These are phyloP conservation scores for Reticulitermes lucifugus DNA, from an alignment of 2,888 invertebrate species.

Conservation along the genomic window DNA sequence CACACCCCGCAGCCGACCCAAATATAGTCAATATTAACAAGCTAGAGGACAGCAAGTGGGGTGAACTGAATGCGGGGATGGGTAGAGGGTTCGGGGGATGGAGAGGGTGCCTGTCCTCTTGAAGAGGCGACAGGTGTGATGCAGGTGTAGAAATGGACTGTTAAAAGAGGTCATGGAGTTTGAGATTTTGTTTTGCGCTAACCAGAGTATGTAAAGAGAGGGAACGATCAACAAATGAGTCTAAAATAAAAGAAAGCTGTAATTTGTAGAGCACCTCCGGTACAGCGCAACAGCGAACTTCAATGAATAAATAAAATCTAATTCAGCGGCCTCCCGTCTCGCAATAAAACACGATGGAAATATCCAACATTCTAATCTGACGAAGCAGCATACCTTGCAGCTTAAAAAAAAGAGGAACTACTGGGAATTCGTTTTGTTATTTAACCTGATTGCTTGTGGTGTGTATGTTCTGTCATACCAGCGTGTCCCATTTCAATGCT, in stretches of 20 bases:
- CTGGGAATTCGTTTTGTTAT: too few species aligned
- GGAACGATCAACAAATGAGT: not conserved
- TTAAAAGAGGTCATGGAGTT: conserved; percentile 7
- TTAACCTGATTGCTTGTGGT: too few species aligned
- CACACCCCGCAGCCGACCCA: not conserved
- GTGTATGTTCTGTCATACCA: too few species aligned
- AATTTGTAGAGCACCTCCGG: not conserved
- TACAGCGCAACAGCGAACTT: not conserved
- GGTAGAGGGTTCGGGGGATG: not conserved
- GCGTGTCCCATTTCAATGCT: too few species aligned
- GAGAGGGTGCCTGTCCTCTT: not conserved
- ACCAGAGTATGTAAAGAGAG: not conserved
- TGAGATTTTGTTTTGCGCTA: not conserved
- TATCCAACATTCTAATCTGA: too few species aligned
- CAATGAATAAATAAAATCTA: too few species aligned
- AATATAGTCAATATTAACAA: conserved; percentile 9
- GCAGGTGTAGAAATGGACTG: not conserved
- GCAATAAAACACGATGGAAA: too few species aligned
- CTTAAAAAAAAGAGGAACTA: too few species aligned
- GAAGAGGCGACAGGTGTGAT: conserved; percentile 6
- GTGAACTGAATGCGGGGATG: not conserved
- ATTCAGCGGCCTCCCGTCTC: too few species aligned
- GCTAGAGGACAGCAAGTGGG: not conserved
- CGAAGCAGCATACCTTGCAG: too few species aligned
- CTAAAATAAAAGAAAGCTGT: not conserved